Evolutionary conservation across 2,888 invertebrate species (phyloP).

Genomic region (Tillus elongatus): DNA sequence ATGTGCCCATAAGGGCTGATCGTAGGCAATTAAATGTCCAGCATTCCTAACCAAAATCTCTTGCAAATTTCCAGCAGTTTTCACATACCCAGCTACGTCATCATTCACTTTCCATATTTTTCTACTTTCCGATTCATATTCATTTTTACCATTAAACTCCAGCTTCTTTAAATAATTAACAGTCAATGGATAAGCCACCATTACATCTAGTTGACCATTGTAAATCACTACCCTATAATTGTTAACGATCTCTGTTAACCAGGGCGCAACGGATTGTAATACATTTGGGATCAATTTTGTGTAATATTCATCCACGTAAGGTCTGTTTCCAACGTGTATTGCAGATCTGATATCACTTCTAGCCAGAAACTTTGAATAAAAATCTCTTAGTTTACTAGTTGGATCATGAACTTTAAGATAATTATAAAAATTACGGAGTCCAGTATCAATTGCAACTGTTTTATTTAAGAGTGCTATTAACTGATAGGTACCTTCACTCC

Average conservation of each 20-base stretch:
- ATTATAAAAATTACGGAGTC: constrained; percentile 18
- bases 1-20: constrained; percentile 65
- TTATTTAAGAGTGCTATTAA: constrained; percentile 51
- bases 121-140: constrained; percentile 55
- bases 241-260: constrained; percentile 49
- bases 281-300: constrained; percentile 47
- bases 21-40: constrained; percentile 72
- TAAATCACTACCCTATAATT: constrained; percentile 66
- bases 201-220: constrained; percentile 81
- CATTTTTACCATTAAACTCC: constrained; percentile 54
- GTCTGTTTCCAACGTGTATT: constrained; percentile 80
- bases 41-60: constrained; percentile 67
- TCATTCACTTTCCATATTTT: constrained; percentile 57
- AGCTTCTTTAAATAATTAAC: constrained; percentile 63
- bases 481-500: constrained; percentile 46
- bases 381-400: constrained; percentile 28
- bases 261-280: constrained; percentile 23
- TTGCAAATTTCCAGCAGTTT: constrained; percentile 56
- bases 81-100: constrained; percentile 64
- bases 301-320: background rate
- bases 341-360: constrained; percentile 52
- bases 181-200: constrained; percentile 76
- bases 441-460: constrained; percentile 42
- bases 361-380: constrained; percentile 54
- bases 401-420: constrained; percentile 16